Conservation (phyloP, 2,113 vertebrate genomes). For the Oreocharis arfaki region DNA sequence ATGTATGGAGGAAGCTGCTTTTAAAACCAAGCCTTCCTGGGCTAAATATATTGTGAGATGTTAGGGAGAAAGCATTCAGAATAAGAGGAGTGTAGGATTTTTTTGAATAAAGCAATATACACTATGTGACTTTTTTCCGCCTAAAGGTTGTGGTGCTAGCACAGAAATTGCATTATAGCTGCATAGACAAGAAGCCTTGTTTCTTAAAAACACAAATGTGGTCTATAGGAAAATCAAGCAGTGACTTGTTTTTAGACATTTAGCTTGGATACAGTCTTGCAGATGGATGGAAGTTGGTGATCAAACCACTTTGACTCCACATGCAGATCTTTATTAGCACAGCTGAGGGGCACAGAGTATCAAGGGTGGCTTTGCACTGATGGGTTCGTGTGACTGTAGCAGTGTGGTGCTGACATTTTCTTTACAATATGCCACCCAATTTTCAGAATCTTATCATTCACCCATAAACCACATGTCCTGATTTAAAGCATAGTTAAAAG, state of each 20-base stretch:
- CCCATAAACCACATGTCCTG: neutral
- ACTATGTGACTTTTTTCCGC: accelerated
- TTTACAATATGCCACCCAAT: neutral
- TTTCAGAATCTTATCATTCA: conserved; percentile 35
- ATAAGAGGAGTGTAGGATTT: neutral
- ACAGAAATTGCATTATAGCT: neutral
- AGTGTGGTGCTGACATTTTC: neutral
- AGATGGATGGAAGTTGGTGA: neutral
- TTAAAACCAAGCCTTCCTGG: neutral
- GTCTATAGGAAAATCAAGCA: neutral
- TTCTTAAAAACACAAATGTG: neutral
- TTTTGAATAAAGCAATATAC: neutral
- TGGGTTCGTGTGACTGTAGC: neutral
- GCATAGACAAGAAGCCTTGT: neutral
- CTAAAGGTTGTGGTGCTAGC: neutral
- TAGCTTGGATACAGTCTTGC: neutral
- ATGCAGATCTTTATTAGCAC: neutral
- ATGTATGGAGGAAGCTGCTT: neutral
- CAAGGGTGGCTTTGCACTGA: neutral
- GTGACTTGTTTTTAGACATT: neutral
- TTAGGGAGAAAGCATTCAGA: neutral
- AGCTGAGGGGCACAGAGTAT: neutral
- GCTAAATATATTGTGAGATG: neutral
- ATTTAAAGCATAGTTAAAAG: neutral
- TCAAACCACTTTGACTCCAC: neutral